Evolutionary conservation across 2,888 invertebrate species (phyloP).

Genomic region (Nephrotoma appendiculata): DNA sequence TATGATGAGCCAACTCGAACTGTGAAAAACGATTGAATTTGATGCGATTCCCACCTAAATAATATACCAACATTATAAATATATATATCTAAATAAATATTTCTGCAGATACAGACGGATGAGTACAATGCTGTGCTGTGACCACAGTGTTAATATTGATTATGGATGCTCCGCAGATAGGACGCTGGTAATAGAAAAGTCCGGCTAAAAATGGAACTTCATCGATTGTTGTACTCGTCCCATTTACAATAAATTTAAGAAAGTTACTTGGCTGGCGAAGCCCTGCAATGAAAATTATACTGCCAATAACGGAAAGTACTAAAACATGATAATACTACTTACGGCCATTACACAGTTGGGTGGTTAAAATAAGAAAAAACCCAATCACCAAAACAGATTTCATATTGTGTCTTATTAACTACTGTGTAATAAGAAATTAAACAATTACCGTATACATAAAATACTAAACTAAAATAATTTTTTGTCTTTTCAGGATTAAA

Average conservation of each 20-base stretch:
- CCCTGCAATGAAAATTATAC: background rate
- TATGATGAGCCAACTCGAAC: background rate
- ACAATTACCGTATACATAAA: background rate
- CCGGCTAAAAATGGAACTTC: background rate
- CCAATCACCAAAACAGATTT: background rate
- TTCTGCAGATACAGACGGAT: background rate
- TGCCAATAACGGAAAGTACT: background rate
- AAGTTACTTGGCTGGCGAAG: background rate
- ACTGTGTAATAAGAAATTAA: background rate
- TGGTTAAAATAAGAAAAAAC: background rate
- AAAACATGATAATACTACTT: background rate
- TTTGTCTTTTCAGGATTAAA: background rate
- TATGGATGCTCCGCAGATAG: background rate
- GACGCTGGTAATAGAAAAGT: background rate
- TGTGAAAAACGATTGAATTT: background rate
- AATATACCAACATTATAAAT: background rate
- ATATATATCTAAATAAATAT: background rate
- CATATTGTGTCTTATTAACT: background rate
- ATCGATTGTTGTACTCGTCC: background rate
- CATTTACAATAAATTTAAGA: background rate
- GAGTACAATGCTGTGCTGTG: background rate
- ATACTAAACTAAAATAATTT: background rate
- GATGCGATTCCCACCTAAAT: background rate
- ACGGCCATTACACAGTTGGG: background rate
- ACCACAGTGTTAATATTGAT: background rate